Base-by-base conservation (phyloP, 2,113 vertebrate species). In the Tamias sibiricus region DNA sequence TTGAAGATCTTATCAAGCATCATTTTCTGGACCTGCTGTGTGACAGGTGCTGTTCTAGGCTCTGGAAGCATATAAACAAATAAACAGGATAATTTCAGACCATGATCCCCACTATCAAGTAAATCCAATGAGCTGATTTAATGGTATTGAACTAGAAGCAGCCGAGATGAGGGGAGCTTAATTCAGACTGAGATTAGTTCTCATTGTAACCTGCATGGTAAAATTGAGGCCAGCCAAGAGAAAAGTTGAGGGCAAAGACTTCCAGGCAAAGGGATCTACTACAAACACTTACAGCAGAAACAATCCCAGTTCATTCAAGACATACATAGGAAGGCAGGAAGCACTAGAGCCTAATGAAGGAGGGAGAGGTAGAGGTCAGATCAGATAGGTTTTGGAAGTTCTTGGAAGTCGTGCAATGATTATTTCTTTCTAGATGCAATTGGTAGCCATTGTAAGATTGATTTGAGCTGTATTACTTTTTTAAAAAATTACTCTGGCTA, bases 61-160 rank as follows among this genome's bases (percentile, higher is more conserved):
- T 66, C 44, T 93, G 28, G 16, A 64, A n/a, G n/a, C n/a, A n/a
- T n/a, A n/a, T 72, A 69, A 88, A 89, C 26, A 90, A 95, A 95
- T 74, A 85, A 88, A 35, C 32, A 12, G 19, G 14, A 64, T 10
- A 37, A 37, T 92, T 76, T 52, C 79, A 89, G 90, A 40, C 22
- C 79, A 71, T 66, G 52, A 28, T 10, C 32, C 35, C 76, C 26
- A n/a, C 26, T 42, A 0, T 49, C 35, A 88, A 84, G 66, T 90
- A 77, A 87, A 76, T 47, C 75, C 75, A 76, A 80, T 4, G 64
- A 95, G 8, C 0, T 71, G 68, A 76, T 72, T 30, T 66, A 82
- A 90, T 4, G 0, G 2, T 22, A 57, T 22, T 66, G 20, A 96
- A 44, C 20, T 32, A 57, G 3, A 26, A 1, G 8, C 14, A 52